Percentiles rank a stretch among this genome's conserved stretches.
phyloP scores from a whole-genome alignment of 2,888 invertebrate genomes.

The Caenorhabditis sulstoni region DNA sequence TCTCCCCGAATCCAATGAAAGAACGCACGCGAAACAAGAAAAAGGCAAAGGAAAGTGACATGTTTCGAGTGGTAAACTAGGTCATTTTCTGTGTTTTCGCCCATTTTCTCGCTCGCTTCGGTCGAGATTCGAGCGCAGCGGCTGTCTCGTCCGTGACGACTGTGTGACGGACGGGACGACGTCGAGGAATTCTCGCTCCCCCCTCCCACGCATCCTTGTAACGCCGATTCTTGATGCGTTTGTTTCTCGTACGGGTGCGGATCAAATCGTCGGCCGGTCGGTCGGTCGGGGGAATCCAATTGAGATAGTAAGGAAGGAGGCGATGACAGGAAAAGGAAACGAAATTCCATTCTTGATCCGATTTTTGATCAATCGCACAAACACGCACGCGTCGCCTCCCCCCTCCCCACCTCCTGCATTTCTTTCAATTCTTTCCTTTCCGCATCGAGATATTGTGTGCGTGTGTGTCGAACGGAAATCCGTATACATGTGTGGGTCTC shows the following conservation, averaged over 20 bases:
- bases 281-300: too few species aligned
- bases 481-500: background rate
- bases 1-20: too few species aligned
- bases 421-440: too few species aligned
- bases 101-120: background rate
- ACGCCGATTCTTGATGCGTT: slow-evolving; percentile 23
- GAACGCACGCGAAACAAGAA: background rate
- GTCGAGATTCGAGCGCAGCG: slow-evolving; percentile 7
- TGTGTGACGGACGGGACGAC: background rate
- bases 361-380: slow-evolving; percentile 13
- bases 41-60: slow-evolving; percentile 19
- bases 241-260: background rate
- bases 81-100: slow-evolving; percentile 33
- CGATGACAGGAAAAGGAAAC: background rate
- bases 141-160: background rate
- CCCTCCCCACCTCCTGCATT: too few species aligned
- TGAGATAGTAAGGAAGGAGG: background rate
- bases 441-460: too few species aligned
- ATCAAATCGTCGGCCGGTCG: slow-evolving; percentile 21
- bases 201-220: background rate
- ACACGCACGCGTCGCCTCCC: background rate
- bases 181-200: background rate
- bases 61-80: slow-evolving; percentile 38
- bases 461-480: too few species aligned
- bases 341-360: slow-evolving; percentile 5